These are phyloP conservation scores for Noctua janthina DNA, from an alignment of 2,888 invertebrate genomes.

Conservation along the genomic window DNA sequence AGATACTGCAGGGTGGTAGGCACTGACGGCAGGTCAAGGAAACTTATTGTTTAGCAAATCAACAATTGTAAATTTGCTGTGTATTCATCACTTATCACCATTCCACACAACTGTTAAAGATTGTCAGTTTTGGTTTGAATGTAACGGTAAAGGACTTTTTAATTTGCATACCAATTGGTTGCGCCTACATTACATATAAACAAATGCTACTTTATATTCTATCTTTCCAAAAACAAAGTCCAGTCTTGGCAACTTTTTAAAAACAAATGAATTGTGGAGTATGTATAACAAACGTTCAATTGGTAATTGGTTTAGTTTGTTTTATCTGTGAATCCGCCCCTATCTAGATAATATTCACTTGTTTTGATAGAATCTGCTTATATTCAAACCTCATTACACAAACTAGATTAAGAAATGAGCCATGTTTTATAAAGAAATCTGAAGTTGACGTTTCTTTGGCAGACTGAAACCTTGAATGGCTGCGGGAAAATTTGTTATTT, in stretches of 20 bases:
- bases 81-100: too few relatives aligned
- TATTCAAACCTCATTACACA: conserved; percentile 13
- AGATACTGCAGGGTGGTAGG: neutral
- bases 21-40: neutral
- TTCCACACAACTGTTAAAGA: too few relatives aligned
- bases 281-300: neutral
- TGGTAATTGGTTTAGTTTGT: conserved; percentile 1
- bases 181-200: neutral
- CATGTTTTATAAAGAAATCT: conserved; percentile 22
- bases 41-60: neutral
- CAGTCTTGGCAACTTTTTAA: neutral
- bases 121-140: neutral
- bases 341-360: conserved; percentile 4
- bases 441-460: neutral
- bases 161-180: neutral
- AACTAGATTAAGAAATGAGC: conserved; percentile 29
- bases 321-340: neutral
- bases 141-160: neutral
- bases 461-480: neutral
- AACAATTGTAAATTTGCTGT: neutral
- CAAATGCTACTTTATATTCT: neutral
- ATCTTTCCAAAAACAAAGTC: neutral
- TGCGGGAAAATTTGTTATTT: neutral
- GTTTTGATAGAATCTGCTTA: conserved; percentile 15
- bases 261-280: neutral